Evolutionary conservation across 2,797 vertebrate species (phyloP).

Genomic region (Pangasius djambal): DNA sequence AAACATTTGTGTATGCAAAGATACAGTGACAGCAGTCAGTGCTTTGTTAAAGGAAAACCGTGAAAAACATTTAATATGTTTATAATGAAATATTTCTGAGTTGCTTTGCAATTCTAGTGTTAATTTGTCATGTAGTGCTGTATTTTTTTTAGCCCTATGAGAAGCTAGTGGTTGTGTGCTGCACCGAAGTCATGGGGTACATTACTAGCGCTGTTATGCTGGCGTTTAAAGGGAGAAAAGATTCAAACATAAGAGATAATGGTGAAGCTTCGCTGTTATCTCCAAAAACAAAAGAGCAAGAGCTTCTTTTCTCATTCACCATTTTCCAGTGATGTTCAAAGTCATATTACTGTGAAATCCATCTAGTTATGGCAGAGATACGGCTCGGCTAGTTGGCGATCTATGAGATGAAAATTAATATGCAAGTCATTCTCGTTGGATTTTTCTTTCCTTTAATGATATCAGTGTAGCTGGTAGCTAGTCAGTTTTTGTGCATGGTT

Average conservation of each 20-base stretch:
- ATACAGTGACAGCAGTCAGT: background rate
- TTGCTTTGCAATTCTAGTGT: background rate
- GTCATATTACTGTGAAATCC: background rate
- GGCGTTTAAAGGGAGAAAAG: background rate
- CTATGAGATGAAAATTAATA: background rate
- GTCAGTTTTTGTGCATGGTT: background rate
- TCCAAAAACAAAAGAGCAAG: background rate
- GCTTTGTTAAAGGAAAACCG: constrained; percentile 34
- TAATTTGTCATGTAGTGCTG: background rate
- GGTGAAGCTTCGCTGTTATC: background rate
- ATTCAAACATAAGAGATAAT: background rate
- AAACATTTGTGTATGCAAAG: background rate
- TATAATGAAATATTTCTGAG: background rate
- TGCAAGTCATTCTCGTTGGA: background rate
- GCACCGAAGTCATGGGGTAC: background rate
- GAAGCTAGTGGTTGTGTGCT: background rate
- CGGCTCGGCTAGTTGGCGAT: background rate
- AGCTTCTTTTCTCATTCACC: background rate
- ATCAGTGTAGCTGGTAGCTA: background rate
- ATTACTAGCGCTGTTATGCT: background rate
- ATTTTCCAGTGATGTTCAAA: background rate
- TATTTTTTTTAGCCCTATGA: background rate
- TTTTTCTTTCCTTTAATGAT: background rate
- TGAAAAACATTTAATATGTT: background rate
- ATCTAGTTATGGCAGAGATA: background rate